Evolutionary conservation across 1,140 invertebrate genomes (phyloP).

Genomic region (Trichonephila clavipes): DNA sequence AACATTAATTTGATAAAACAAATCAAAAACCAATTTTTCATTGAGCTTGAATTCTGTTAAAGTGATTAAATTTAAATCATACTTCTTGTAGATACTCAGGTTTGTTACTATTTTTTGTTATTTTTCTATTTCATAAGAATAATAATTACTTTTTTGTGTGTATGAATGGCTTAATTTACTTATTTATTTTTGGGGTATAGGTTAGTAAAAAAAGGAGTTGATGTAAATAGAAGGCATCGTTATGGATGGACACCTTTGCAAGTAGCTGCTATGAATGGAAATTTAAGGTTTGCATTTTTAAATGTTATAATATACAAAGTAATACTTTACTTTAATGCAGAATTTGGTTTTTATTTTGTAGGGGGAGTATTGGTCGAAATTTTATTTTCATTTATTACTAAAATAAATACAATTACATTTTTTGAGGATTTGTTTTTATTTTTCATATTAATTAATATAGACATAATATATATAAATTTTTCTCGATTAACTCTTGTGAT

Average conservation of each 20-base stretch:
- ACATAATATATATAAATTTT: too few species aligned
- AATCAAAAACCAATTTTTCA: too few species aligned
- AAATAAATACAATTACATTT: background rate
- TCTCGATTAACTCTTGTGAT: too few species aligned
- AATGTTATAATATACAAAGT: background rate
- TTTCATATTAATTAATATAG: too few species aligned
- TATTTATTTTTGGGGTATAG: constrained; percentile 25
- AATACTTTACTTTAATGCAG: background rate
- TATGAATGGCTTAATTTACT: too few species aligned
- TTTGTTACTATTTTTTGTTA: too few species aligned
- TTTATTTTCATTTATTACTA: background rate
- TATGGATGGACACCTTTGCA: constrained; percentile 94
- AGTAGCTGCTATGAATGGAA: constrained; percentile 90
- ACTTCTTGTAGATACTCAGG: too few species aligned
- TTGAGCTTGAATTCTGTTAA: too few species aligned
- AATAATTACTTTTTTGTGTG: too few species aligned
- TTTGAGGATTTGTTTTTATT: background rate
- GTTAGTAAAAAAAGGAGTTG: constrained; percentile 70
- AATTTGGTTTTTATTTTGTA: background rate
- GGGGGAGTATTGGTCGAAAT: background rate
- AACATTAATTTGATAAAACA: too few species aligned
- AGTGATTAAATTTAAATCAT: too few species aligned
- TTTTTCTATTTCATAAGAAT: too few species aligned
- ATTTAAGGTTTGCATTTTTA: constrained; percentile 81
- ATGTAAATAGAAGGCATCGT: constrained; percentile 82